A percentile compares a stretch with the other conserved stretches of the same genome.
These are phyloP conservation scores for Drosophila ananassae DNA, from an alignment of 1,140 invertebrate genomes.

Conservation along the genomic window DNA sequence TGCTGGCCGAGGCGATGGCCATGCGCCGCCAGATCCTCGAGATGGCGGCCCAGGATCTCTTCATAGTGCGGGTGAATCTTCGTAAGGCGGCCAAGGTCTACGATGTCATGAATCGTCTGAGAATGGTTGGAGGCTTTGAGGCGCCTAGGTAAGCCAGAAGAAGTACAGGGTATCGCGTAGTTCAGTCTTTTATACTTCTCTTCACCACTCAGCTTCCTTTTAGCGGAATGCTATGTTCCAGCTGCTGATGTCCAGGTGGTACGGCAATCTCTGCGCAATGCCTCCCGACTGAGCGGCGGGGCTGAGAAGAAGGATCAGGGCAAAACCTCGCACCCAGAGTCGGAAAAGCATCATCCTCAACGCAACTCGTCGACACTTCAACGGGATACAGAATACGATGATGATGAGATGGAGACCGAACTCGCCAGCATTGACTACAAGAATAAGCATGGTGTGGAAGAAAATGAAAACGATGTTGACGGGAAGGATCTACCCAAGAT, in stretches of 20 bases:
- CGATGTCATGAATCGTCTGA: constrained; percentile 94
- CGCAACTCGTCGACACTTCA: background rate
- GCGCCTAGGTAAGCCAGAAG: constrained; percentile 87
- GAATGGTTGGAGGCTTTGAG: constrained; percentile 93
- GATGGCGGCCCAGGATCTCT: constrained; percentile 93
- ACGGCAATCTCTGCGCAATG: constrained; percentile 92
- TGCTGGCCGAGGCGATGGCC: constrained; percentile 85
- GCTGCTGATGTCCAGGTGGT: constrained; percentile 91
- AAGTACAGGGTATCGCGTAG: too few relatives aligned
- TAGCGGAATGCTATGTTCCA: constrained; percentile 98
- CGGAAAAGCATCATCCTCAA: background rate
- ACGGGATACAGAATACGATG: background rate
- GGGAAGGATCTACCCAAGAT: too few relatives aligned
- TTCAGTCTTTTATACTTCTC: too few relatives aligned
- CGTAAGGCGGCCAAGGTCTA: constrained; percentile 96
- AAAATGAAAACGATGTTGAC: background rate
- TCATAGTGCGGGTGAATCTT: constrained; percentile 95
- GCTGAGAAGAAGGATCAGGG: background rate
- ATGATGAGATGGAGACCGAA: background rate
- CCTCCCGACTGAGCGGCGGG: constrained; percentile 90
- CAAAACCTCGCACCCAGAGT: too few relatives aligned
- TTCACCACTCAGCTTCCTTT: constrained; percentile 87
- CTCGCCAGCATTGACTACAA: background rate
- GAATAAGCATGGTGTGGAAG: background rate
- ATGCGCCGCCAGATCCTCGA: constrained; percentile 93